Conservation (phyloP, 2,888 invertebrate species). For the Lepidocyrtinus sp. region DNA sequence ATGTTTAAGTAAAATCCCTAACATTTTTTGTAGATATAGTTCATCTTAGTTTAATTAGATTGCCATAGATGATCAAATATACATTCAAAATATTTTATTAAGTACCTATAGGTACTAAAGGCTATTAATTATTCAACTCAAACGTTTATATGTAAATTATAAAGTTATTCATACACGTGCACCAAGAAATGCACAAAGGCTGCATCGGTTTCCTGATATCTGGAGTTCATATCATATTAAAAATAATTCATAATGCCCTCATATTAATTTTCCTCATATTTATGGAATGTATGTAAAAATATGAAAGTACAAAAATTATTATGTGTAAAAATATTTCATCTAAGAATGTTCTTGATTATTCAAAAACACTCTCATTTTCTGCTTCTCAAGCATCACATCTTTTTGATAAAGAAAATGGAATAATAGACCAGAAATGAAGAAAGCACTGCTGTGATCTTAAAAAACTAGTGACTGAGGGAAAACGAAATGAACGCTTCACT, state of each 20-base stretch:
- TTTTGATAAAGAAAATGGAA: conserved; percentile 40
- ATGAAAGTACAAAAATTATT: conserved; percentile 1
- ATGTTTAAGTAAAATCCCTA: too few species aligned
- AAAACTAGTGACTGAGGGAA: conserved; percentile 39
- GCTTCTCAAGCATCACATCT: conserved; percentile 27
- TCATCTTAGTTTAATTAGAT: too few species aligned
- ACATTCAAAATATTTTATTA: too few species aligned
- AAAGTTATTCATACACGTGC: too few species aligned
- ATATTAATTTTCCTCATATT: background rate
- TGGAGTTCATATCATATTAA: background rate
- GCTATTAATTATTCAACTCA: too few species aligned
- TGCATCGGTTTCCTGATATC: too few species aligned
- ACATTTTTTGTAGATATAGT: too few species aligned
- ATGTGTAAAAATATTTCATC: conserved; percentile 25
- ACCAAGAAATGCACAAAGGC: too few species aligned
- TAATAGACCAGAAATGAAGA: conserved; percentile 32
- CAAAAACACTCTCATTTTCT: conserved; percentile 17
- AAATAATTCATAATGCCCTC: background rate
- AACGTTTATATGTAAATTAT: too few species aligned
- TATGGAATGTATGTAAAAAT: background rate
- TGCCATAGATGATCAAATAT: too few species aligned
- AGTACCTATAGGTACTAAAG: too few species aligned
- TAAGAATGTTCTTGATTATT: conserved; percentile 44
- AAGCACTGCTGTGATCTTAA: conserved; percentile 22
- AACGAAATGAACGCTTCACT: conserved; percentile 59